These are phyloP conservation scores for Buphagus erythrorhynchus DNA, from an alignment of 2,797 vertebrate genomes.

Conservation along the genomic window DNA sequence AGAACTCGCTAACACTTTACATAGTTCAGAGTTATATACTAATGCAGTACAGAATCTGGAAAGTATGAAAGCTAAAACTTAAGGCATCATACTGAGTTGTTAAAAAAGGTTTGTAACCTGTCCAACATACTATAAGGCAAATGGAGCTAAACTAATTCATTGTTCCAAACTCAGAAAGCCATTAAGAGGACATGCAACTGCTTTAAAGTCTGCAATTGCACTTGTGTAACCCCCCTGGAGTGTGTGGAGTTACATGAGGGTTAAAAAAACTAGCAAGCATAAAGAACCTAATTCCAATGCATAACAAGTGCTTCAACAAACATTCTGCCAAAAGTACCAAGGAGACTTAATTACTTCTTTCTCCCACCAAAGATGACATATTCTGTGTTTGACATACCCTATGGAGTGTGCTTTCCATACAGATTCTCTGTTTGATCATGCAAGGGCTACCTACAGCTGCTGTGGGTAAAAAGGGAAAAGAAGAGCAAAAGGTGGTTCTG, in stretches of 20 bases:
- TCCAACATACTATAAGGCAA: neutral
- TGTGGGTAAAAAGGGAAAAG: neutral
- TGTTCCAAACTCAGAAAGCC: neutral
- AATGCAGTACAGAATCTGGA: neutral
- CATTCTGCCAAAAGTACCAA: neutral
- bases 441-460: neutral
- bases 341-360: neutral
- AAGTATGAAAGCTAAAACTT: neutral
- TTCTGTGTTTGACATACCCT: neutral
- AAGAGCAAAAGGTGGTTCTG: neutral
- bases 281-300: neutral
- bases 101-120: neutral
- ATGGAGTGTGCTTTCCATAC: neutral
- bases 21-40: neutral
- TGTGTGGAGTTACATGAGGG: neutral
- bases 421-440: neutral
- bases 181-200: neutral
- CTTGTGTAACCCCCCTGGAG: neutral
- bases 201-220: neutral
- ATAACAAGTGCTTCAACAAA: neutral
- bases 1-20: neutral
- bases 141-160: neutral
- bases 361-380: neutral
- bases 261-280: neutral
- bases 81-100: neutral